Base-by-base conservation (phyloP, 2,888 invertebrate genomes). In the Drosophila tripunctata region DNA sequence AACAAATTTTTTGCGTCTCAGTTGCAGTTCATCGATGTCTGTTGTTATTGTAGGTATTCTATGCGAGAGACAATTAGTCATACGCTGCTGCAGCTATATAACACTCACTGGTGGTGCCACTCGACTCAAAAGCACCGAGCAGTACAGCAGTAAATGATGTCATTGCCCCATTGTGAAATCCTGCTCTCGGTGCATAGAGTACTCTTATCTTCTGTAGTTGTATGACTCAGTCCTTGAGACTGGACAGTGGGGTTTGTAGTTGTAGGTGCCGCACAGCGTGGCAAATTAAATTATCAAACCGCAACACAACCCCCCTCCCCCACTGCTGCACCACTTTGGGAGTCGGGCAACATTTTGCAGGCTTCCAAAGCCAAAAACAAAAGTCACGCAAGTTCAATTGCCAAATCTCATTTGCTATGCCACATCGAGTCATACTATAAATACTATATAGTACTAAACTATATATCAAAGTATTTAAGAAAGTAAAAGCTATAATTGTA, bases 141-240 rank as follows among this genome's bases (percentile, higher is more conserved):
- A n/a, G n/a, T n/a, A n/a, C n/a, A n/a, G n/a, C 14, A 5, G n/a
- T 4, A 8, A n/a, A 68, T 81, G 84, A 84, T 78, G 84, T 81
- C 84, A 80, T 78, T 60, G 35, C 12, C 17, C 35, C 40, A 36
- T 62, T 55, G 43, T 64, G 65, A 73, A 78, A 63, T 62, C 52
- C 67, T 76, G 66, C 43, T 22, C 62, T 31, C 35, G 30, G n/a
- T 33, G 7, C 43, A 24, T 35, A 5, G 15, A 12, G 35, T n/a
- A n/a, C 27, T 8, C 52, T 41, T 44, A 33, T 55, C 35, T 35
- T 17, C 30, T 5, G 4, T 7, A 14, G n/a, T 33, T 8, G 35
- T 12, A 51, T 81, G 78, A 78, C 48, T 78, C 78, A 78, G 61
- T 21, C n/a, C 4, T 4, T 5, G 31, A 12, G 31, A 4, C 31